Base-by-base conservation (phyloP, 2,797 vertebrate species). In the Melanotaenia pygmaea region DNA sequence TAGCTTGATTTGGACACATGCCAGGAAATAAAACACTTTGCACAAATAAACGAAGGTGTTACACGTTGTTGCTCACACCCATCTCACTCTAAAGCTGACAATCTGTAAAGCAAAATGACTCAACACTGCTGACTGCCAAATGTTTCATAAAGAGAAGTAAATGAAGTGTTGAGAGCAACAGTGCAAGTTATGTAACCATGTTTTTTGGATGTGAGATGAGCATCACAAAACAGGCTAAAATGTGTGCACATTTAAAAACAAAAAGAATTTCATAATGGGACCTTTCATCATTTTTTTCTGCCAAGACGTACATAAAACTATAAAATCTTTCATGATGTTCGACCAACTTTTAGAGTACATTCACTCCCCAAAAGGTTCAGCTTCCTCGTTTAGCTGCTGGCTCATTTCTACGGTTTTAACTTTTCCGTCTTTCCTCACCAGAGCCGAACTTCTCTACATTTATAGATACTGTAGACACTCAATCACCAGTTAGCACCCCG, bases 151-250 rank as follows among this genome's bases (percentile, higher is more conserved):
- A 72, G 18, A 64, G 53, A 64, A 60, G 30, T 47, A 70, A 85
- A 88, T 76, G 34, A 82, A 76, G 66, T 80, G 86, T 77, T 70
- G 61, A 84, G 56, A 76, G 64, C 70, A 82, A 76, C 50, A 53
- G 32, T 53, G 63, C 72, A 56, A 63, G 73, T 88, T 88, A 82
- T 63, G 50, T 75, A 86, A 85, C 69, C 20, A 22, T 4, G 11
- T n/a, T 59, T 5, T 67, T 61, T 43, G 50, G 70, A 51, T 73
- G 65, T 70, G 30, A 76, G 47, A 76, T 24, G 12, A 3, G 70
- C 2, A 30, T 30, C 28, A 30, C 28, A 30, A 30, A 67, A 69
- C 11, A 38, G 3, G 7, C 5, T 24, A 30, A 40, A 56, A 60
- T 57, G 18, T 50, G 14, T 13, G 34, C n/a, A 67, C n/a, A 69